Evolutionary conservation across 1,140 invertebrate species (phyloP).

Genomic region (Pseudachorutes palmiensis): DNA sequence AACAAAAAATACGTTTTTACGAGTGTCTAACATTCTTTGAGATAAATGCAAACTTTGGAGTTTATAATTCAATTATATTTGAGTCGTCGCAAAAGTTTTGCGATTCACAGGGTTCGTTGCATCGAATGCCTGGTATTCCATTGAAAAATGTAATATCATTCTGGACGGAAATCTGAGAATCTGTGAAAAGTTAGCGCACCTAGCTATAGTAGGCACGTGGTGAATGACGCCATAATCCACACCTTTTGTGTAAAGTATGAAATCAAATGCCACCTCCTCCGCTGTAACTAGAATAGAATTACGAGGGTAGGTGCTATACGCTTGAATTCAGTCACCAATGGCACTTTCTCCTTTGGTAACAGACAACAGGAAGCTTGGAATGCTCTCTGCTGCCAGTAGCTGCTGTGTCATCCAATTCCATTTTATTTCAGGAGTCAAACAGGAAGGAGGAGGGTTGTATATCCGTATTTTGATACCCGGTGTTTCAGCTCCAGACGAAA

Average conservation of each 20-base stretch:
- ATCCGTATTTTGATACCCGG: background rate
- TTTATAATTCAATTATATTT: background rate
- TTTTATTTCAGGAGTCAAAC: background rate
- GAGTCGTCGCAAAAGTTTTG: background rate
- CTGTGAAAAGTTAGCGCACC: no score
- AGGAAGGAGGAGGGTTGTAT: background rate
- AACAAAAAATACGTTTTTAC: no score
- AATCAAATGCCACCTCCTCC: background rate
- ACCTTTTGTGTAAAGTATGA: background rate
- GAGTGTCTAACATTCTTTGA: background rate
- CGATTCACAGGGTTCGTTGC: background rate
- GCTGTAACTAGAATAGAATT: background rate
- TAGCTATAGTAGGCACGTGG: no score
- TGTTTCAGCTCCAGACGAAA: no score
- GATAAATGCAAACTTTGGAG: background rate
- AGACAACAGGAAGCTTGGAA: background rate
- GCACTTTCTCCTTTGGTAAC: background rate
- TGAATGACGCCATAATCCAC: no score
- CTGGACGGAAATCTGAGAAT: background rate
- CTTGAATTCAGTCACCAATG: background rate
- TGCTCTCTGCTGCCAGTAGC: no score
- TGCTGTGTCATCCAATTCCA: background rate
- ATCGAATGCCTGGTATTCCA: background rate
- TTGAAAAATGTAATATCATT: background rate
- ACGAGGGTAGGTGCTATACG: background rate